A percentile compares a stretch with the other conserved stretches of the same genome.
Conservation (phyloP, 2,888 invertebrate species). For the Leptinotarsa juncta region DNA sequence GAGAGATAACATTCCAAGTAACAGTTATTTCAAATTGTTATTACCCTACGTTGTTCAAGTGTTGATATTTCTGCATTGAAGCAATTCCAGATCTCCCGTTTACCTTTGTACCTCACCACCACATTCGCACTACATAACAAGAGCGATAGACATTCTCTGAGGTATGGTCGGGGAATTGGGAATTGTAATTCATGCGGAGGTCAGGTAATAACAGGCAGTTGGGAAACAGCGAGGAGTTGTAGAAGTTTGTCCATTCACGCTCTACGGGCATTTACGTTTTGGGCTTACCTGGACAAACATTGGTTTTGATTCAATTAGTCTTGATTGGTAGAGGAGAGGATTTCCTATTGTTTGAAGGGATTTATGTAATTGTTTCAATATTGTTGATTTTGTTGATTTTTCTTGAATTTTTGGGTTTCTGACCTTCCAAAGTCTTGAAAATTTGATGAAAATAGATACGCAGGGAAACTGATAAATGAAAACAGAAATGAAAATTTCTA, state of each 20-base stretch:
- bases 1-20: not conserved
- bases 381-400: too few species aligned
- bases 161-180: not conserved
- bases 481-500: too few species aligned
- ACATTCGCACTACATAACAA: slow-evolving; percentile 4
- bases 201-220: slow-evolving; percentile 9
- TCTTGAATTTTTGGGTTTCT: too few species aligned
- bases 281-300: not conserved
- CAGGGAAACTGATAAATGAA: too few species aligned
- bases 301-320: not conserved
- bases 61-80: slow-evolving; percentile 17
- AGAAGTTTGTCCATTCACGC: not conserved
- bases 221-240: not conserved
- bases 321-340: too few species aligned
- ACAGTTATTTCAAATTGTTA: slow-evolving; percentile 4
- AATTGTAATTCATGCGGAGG: slow-evolving; percentile 10
- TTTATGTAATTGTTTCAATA: too few species aligned
- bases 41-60: slow-evolving; percentile 8
- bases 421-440: too few species aligned
- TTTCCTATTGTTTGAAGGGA: too few species aligned
- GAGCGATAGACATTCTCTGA: not conserved
- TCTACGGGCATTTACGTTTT: not conserved
- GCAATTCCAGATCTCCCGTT: not conserved
- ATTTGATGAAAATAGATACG: too few species aligned
- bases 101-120: slow-evolving; percentile 5